Evolutionary conservation across 2,888 invertebrate genomes (phyloP), one percentile per base, ranked within the genome.

Genomic region (Meganola albula): DNA sequence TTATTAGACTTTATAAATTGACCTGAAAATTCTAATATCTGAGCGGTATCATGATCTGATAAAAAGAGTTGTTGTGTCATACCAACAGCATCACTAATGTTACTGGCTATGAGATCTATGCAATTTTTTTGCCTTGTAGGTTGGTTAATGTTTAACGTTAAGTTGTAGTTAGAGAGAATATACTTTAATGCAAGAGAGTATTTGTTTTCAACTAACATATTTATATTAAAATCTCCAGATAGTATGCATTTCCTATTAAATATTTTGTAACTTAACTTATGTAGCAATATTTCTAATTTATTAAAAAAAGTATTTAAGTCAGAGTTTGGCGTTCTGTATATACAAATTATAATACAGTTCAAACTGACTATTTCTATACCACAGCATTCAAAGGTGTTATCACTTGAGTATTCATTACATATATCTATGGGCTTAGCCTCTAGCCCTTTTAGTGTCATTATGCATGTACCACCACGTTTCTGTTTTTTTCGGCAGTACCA

Each of bases 321-420:
- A 12, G 24, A 14, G 10, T 16, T 18, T 10, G 24, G 16, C n/a
- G 13, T 23, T 16, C 24, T 24, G 12, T 30, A 30, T 2, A 24
- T 16, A 16, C 30, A 23, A 10, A 30, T 13, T n/a, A 24, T 8
- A 12, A 26, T 21, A 18, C 11, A 23, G 7, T 28, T 34, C 10
- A 28, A 9, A 27, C 12, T 12, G 2, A 25, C 12, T 14, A 34
- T 34, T 10, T 34, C 34, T 24, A 34, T 25, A 8, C 29, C 34
- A 10, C 34, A 34, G 13, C 29, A 33, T 22, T 27, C 27, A 27
- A 27, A 33, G 3, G 16, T 10, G n/a, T 27, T 16, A 13, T 27
- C 21, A 12, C 24, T 12, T 2, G 24, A 24, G 8, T 8, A 24
- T 24, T 24, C 7, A 8, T 24, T 24, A 12, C 24, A 24, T 24